Base-by-base conservation (phyloP, 2,797 vertebrate genomes). In the Enteromius viviparus region DNA sequence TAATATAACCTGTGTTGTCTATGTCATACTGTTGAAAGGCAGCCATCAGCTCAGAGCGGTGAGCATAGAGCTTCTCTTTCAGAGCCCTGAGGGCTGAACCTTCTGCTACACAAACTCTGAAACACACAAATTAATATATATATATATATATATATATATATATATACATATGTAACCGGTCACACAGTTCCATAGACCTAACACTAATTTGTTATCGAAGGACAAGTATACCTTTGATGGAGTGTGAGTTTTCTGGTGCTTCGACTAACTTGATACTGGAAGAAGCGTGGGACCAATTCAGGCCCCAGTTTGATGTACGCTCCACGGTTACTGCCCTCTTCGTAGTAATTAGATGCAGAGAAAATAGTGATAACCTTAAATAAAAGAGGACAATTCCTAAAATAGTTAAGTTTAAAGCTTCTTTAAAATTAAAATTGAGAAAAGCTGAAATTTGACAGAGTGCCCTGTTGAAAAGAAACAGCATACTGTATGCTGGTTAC, bases 261-360 rank as follows among this genome's bases (percentile, higher is more conserved):
- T 85, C 91, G 94, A 90, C 95, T 96, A 89, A 97, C 96, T 94
- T 95, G 98, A 87, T 97, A 98, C 92, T 98, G 97, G 88, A 96
- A 96, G 90, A 99, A 98, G 1, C 93, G 96, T 6, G 96, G 97
- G 3, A 85, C 85, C 58, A 94, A 89, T 34, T 96, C 94, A n/a
- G 92, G 92, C 14, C 95, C 94, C 89, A 99, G 87, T 91, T 95
- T 99, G 88, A 99, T 88, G 85, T 99, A 99, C 0, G 98, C 98
- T 0, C 98, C 98, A 0, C 96, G 95, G 92, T 99, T 99, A 89
- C 98, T 99, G 86, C 97, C 97, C 84, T 97, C 96, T 90, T 97
- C 97, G 0, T 98, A 99, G 85, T 99, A 99, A 93, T 99, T 99
- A n/a, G 98, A 99, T 0, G 98, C 98, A 45, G 98, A 99, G 94